These are phyloP conservation scores for Atethmia centrago DNA, from an alignment of 2,888 invertebrate species.

Conservation along the genomic window DNA sequence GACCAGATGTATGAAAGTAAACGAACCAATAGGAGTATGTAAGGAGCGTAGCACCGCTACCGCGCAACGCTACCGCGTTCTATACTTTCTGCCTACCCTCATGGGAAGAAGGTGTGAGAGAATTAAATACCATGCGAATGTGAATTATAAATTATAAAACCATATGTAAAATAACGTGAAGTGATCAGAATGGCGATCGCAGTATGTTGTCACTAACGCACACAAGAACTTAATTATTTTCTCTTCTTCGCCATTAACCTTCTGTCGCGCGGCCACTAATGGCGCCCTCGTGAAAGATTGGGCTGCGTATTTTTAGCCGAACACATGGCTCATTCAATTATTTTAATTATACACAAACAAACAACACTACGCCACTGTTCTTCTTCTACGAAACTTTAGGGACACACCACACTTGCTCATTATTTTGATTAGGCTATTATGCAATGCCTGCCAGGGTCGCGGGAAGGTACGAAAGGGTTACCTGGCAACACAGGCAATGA, in stretches of 20 bases:
- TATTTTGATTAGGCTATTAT: constrained; percentile 32
- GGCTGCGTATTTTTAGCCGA: constrained; percentile 44
- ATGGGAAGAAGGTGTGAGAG: too few species aligned
- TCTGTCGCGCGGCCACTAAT: constrained; percentile 30
- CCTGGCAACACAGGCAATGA: too few species aligned
- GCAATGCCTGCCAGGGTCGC: too few species aligned
- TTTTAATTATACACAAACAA: constrained; percentile 51
- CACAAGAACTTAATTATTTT: constrained; percentile 24
- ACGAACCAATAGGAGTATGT: too few species aligned
- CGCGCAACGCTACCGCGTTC: too few species aligned
- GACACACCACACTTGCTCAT: constrained; percentile 8
- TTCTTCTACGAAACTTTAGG: constrained; percentile 8
- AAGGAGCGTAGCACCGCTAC: too few species aligned
- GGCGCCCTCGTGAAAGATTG: constrained; percentile 44
- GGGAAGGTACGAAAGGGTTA: too few species aligned
- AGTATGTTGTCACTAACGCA: constrained; percentile 29
- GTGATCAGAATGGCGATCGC: not conserved
- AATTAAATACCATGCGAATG: too few species aligned
- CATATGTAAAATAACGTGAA: too few species aligned
- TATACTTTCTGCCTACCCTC: too few species aligned
- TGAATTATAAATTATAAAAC: too few species aligned
- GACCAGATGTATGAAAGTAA: too few species aligned
- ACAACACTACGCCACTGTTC: constrained; percentile 12
- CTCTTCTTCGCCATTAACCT: constrained; percentile 26
- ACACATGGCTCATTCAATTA: constrained; percentile 48